A percentile compares a stretch with the other conserved stretches of the same genome.
Conservation (phyloP, 2,797 vertebrate genomes). For the Eremophila alpestris region DNA sequence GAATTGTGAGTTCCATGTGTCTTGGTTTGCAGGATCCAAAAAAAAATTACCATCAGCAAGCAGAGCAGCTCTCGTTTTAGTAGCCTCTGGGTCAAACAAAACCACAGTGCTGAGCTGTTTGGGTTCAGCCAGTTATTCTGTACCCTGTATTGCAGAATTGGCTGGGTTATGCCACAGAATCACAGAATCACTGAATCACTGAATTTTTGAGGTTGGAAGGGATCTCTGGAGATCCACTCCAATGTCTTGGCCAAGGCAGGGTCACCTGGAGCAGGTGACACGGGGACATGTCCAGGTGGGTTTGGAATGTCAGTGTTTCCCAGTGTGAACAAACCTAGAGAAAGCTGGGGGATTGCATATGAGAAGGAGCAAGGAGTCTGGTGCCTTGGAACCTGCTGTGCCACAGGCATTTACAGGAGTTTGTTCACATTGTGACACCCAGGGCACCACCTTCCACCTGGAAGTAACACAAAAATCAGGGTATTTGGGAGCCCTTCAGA, state of each 20-base stretch:
- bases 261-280: not conserved
- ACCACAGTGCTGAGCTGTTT: not conserved
- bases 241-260: fast-evolving
- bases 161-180: not conserved
- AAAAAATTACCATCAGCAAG: not conserved
- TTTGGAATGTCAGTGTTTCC: not conserved
- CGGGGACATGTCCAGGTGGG: not conserved
- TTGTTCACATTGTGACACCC: not conserved
- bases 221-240: not conserved
- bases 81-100: not conserved
- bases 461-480: not conserved
- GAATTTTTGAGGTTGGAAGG: not conserved
- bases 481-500: not conserved
- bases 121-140: not conserved
- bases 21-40: not conserved
- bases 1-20: not conserved
- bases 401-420: not conserved
- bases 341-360: not conserved
- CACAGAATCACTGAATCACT: not conserved
- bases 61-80: not conserved
- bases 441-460: not conserved
- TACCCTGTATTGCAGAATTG: not conserved
- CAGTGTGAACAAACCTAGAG: not conserved
- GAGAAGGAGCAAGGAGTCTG: not conserved
- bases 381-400: not conserved